Evolutionary conservation across 1,140 invertebrate genomes (phyloP), one percentile per base, ranked within the genome.

Genomic region (Brachionus rubens): DNA sequence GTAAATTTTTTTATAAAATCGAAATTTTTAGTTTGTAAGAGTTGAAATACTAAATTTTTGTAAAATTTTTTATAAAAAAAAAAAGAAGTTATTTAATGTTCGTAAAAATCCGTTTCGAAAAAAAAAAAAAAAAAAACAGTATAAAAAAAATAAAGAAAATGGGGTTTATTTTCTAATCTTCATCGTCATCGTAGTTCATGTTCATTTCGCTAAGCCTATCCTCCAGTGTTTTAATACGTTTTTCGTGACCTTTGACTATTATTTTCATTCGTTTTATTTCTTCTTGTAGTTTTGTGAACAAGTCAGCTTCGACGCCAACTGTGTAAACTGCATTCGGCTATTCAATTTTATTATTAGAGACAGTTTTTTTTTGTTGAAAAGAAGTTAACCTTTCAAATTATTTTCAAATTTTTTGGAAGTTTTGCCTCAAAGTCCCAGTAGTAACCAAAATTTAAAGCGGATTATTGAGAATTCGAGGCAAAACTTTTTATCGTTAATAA

Each of bases 241-340:
- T 80, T 77, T 85, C 84, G 78, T 85, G 84, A 46, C 83, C 84
- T 79, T 85, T 85, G 14, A 85, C 82, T 75, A 85, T 85, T 70
- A 85, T 83, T 81, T 85, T 85, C 78, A 85, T 78, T 80, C 84
- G 84, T 72, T 83, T 79, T 70, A 85, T 82, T 79, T 85, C 84
- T 59, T 84, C 83, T 77, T 82, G 76, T 41, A 85, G 50, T 52
- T 79, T 77, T 48, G 56, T 24, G 46, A 75, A 33, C 36, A 72
- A 28, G 24, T 75, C 76, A 16, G 68, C 68, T 72, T 72, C 68
- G 12, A 54, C 68, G 40, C 68, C 68, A n/a, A 72, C 68, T 10
- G 68, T 72, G 40, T 72, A 72, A 48, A 72, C 5, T 1, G 68
- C 28, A 50, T 70, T 70, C 9, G 30, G 30, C 43, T 48, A 50